These are phyloP conservation scores for Bibio marci DNA, from an alignment of 2,888 invertebrate species.

Conservation along the genomic window DNA sequence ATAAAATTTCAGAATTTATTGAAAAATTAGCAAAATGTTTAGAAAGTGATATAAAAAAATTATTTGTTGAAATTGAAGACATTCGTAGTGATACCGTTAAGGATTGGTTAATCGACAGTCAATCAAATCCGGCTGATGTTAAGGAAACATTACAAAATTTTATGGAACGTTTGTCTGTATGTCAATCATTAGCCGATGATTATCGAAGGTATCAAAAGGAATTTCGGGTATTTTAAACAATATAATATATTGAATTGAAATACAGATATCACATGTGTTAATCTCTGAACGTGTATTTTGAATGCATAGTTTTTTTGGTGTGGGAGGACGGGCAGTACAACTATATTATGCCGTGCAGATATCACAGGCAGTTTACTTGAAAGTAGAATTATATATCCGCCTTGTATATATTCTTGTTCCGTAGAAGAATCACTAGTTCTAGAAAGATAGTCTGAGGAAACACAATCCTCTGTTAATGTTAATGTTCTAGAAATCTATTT, in stretches of 20 bases:
- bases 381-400: too few relatives aligned
- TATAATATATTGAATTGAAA: conserved; percentile 5
- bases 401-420: too few relatives aligned
- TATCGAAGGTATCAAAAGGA: conserved; percentile 69
- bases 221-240: conserved; percentile 67
- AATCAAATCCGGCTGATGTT: conserved; percentile 50
- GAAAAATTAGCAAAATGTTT: conserved; percentile 53
- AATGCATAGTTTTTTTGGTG: too few relatives aligned
- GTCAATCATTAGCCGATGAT: conserved; percentile 51
- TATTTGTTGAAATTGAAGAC: conserved; percentile 54
- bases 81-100: conserved; percentile 50
- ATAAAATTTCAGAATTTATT: conserved; percentile 50
- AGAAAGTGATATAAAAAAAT: conserved; percentile 56
- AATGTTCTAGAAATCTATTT: too few relatives aligned
- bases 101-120: conserved; percentile 26
- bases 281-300: too few relatives aligned
- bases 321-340: too few relatives aligned
- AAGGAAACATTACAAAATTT: conserved; percentile 44
- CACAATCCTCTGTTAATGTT: too few relatives aligned
- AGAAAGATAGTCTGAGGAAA: too few relatives aligned
- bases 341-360: too few relatives aligned
- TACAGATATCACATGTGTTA: background rate
- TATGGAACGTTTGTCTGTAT: conserved; percentile 40
- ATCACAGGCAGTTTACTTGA: too few relatives aligned
- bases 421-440: too few relatives aligned